Percentiles rank a stretch among this genome's conserved stretches.
Conservation (phyloP, 2,113 vertebrate genomes). For the Brachirus orientalis region DNA sequence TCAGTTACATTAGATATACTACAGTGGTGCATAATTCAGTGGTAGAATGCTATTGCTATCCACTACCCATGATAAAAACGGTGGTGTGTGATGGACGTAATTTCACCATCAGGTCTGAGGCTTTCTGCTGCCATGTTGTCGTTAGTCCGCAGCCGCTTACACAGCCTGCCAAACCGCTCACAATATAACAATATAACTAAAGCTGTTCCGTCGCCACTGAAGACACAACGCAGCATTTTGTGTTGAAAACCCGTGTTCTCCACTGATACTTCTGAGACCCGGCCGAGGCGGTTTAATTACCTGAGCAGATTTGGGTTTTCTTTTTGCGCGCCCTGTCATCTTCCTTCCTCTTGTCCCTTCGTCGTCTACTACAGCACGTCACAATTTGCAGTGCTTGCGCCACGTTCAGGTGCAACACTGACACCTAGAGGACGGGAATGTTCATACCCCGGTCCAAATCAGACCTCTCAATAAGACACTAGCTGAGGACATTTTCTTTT, state of each 20-base stretch:
- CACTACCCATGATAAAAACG: neutral
- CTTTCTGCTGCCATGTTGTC: slow-evolving; percentile 72
- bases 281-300: slow-evolving; percentile 37
- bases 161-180: slow-evolving; percentile 29
- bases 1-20: too few species aligned
- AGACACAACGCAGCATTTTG: too few species aligned
- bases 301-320: slow-evolving; percentile 75
- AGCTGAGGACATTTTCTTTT: too few species aligned
- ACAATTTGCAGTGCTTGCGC: accelerated
- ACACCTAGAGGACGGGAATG: slow-evolving; percentile 12
- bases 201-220: accelerated
- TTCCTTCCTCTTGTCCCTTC: slow-evolving; percentile 63
- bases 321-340: slow-evolving; percentile 83
- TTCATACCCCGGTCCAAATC: neutral
- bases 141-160: slow-evolving; percentile 20
- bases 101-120: neutral
- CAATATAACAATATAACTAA: neutral
- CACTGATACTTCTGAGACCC: neutral
- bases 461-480: too few species aligned
- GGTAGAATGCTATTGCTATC: neutral
- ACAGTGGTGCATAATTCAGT: too few species aligned
- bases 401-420: neutral
- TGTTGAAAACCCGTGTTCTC: neutral
- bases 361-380: slow-evolving; percentile 58
- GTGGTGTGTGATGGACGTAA: neutral